A percentile compares a stretch with the other conserved stretches of the same genome.
phyloP scores from a whole-genome alignment of 2,888 invertebrate species.

The Diplazon laetatorius region DNA sequence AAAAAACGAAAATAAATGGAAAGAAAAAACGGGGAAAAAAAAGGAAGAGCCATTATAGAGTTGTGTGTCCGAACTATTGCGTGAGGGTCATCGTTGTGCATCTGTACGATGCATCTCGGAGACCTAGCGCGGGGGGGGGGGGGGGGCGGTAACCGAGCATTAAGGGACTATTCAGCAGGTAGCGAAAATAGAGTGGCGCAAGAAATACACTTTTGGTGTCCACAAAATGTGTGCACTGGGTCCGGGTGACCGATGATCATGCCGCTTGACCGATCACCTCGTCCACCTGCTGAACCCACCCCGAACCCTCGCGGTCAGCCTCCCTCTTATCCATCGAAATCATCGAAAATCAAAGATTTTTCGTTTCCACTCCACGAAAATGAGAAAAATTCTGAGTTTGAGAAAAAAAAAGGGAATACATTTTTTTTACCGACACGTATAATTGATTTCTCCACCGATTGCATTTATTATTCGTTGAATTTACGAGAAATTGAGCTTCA shows the following conservation, averaged over 20 bases:
- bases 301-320: constrained; percentile 22
- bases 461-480: too few relatives aligned
- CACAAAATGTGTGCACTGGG: not conserved
- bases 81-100: too few relatives aligned
- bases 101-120: not conserved
- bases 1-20: not conserved
- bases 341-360: not conserved
- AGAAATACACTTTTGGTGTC: constrained; percentile 34
- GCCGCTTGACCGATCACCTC: constrained; percentile 59
- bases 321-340: not conserved
- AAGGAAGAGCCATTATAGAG: not conserved
- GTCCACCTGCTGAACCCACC: constrained; percentile 39
- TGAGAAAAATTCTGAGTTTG: too few relatives aligned
- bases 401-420: too few relatives aligned
- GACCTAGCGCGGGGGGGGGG: not conserved
- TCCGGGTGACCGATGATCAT: constrained; percentile 52
- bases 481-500: too few relatives aligned
- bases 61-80: not conserved
- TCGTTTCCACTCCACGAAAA: too few relatives aligned
- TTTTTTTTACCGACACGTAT: too few relatives aligned
- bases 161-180: constrained; percentile 50
- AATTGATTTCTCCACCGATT: too few relatives aligned
- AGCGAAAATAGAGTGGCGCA: constrained; percentile 47
- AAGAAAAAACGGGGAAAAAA: not conserved
- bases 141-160: constrained; percentile 20